Evolutionary conservation across 2,888 invertebrate species (phyloP).

Genomic region (Mantis religiosa): DNA sequence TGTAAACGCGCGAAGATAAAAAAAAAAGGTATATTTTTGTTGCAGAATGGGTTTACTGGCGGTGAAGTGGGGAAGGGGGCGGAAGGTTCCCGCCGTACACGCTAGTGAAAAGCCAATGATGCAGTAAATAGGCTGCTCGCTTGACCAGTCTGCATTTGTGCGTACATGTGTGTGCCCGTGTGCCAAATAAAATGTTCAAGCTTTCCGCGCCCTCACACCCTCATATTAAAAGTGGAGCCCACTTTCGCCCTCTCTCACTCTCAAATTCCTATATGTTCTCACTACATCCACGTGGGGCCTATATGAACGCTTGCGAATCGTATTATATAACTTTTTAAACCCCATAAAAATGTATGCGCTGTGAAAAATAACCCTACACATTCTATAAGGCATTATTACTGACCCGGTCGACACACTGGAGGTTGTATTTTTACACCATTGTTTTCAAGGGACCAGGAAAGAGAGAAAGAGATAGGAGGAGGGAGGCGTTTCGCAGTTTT

Average conservation of each 20-base stretch:
- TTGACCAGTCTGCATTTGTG: not conserved
- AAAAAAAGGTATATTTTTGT: not conserved
- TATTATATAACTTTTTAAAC: conserved; percentile 14
- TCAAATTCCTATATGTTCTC: conserved; percentile 15
- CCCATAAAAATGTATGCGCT: conserved; percentile 10
- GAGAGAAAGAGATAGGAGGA: not conserved
- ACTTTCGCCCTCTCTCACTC: not conserved
- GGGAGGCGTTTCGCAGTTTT: not conserved
- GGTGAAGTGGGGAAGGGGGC: not conserved
- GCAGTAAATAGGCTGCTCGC: conserved; percentile 14
- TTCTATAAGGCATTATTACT: conserved; percentile 17
- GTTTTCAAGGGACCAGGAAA: not conserved
- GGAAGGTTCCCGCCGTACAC: not conserved
- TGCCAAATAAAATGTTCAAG: conserved; percentile 13
- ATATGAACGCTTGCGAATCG: conserved; percentile 6
- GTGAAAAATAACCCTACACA: conserved; percentile 13
- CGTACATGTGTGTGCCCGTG: not conserved
- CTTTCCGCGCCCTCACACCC: conserved; percentile 7
- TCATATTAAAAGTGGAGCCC: conserved; percentile 11
- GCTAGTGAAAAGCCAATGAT: conserved; percentile 16
- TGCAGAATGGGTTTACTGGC: not conserved
- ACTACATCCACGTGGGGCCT: conserved; percentile 3
- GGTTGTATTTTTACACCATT: not conserved
- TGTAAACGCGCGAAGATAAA: conserved; percentile 10
- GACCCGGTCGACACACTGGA: conserved; percentile 2